Percentiles rank a stretch among this genome's conserved stretches.
These are phyloP conservation scores for Hippocampus kuda DNA, from an alignment of 2,797 vertebrate species.

Conservation along the genomic window DNA sequence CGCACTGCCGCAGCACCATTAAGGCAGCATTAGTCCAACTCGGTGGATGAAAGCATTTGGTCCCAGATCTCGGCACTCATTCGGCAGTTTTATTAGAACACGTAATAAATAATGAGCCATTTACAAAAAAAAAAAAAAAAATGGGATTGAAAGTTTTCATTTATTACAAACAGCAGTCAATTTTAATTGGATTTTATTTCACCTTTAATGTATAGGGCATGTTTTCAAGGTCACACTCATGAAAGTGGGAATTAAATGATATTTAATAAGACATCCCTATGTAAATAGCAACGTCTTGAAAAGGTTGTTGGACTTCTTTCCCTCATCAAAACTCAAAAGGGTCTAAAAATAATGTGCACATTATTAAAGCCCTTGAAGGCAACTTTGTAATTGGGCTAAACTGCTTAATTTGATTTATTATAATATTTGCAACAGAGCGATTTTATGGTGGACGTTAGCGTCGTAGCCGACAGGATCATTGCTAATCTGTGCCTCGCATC, in stretches of 20 bases:
- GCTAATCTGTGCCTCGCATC: slow-evolving; percentile 44
- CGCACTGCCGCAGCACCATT: slow-evolving; percentile 19
- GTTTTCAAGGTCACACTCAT: neutral
- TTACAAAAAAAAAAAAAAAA: slow-evolving; percentile 36
- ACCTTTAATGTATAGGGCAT: neutral
- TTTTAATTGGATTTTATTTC: neutral
- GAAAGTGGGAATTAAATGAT: neutral
- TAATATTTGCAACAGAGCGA: neutral
- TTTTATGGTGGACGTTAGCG: slow-evolving; percentile 4
- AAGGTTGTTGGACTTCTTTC: neutral
- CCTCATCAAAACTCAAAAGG: too few relatives aligned
- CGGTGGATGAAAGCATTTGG: slow-evolving; percentile 40
- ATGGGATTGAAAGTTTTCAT: slow-evolving; percentile 64
- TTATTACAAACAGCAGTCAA: slow-evolving; percentile 30
- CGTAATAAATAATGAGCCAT: slow-evolving; percentile 65
- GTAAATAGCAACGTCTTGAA: neutral
- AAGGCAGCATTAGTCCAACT: slow-evolving; percentile 30
- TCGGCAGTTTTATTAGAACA: slow-evolving; percentile 61
- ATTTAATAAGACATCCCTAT: neutral
- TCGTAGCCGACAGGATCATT: slow-evolving; percentile 23
- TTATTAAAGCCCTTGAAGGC: slow-evolving; percentile 2
- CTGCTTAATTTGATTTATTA: neutral
- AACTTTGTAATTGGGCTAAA: slow-evolving; percentile 8
- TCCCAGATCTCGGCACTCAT: slow-evolving; percentile 49
- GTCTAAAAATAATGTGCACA: slow-evolving; percentile 3